Evolutionary conservation across 2,888 invertebrate genomes (phyloP), one percentile per base, ranked within the genome.

Genomic region (Halocaridina rubra): DNA sequence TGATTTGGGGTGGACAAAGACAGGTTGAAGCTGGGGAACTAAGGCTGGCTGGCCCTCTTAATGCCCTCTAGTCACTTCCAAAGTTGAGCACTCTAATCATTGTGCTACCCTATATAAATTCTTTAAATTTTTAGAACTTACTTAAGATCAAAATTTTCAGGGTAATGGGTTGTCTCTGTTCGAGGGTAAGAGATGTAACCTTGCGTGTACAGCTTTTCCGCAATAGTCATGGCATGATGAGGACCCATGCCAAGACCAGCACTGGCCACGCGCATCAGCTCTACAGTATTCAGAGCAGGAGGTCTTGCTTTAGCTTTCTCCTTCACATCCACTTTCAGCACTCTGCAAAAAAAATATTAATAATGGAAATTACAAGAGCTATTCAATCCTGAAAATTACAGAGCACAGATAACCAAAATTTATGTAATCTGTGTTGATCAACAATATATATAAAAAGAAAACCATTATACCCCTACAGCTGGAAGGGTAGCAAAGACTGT

Each of bases 161-260:
- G 95, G 91, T 99, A 99, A 80, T 95, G 95, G 0, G 98, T 99
- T 0, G 99, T 99, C 92, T 99, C 99, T 0, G 99, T 99, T 89
- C 99, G 94, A 0, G 99, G 99, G 92, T 99, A 99, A 90, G 98
- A 98, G 88, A 99, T 98, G 90, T 96, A 98, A 33, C 98, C 98
- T 91, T 98, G 97, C 0, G 96, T 98, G 91, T 99, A 99, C 3
- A 99, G 93, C 46, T 95, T 93, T 91, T 98, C 98, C 0, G 97
- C 97, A 57, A 97, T 93, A 91, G 94, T 96, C 97, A 97, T 97
- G 0, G 97, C 96, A 90, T 96, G 95, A 90, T 96, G 96, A 0
- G 97, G 97, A 0, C 96, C 96, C 93, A 98, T 96, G 75, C 97
- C 97, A 5, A 99, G 92, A n/a, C 92, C 92, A 5, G 98, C 94